Percentiles rank a stretch among this genome's conserved stretches.
These are phyloP conservation scores for Cheilosia vulpina DNA, from an alignment of 2,888 invertebrate genomes.

Conservation along the genomic window DNA sequence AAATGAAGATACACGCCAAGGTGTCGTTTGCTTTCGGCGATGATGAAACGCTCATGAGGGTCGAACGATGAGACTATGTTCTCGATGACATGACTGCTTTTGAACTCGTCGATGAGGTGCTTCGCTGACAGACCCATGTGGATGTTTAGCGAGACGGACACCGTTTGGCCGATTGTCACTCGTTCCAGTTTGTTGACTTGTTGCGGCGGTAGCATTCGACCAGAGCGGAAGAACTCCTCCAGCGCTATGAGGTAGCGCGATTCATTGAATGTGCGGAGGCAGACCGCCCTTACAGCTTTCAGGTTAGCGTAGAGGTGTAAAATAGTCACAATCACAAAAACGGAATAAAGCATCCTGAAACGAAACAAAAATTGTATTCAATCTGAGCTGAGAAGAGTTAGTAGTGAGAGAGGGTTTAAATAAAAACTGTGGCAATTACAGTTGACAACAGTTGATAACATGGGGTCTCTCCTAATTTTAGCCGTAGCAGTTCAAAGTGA, in stretches of 20 bases:
- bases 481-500: no score
- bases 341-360: conserved; percentile 88
- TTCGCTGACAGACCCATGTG: conserved; percentile 82
- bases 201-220: conserved; percentile 86
- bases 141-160: conserved; percentile 82
- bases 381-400: no score
- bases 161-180: conserved; percentile 86
- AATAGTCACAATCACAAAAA: conserved; percentile 89
- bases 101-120: conserved; percentile 82
- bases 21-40: conserved; percentile 82
- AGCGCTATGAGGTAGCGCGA: conserved; percentile 89
- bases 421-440: no score
- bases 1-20: conserved; percentile 83
- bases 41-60: conserved; percentile 83
- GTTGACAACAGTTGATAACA: no score
- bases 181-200: conserved; percentile 89
- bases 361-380: neutral
- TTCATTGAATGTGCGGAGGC: conserved; percentile 92
- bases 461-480: no score
- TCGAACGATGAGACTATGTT: conserved; percentile 83
- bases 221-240: conserved; percentile 87
- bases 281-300: conserved; percentile 91
- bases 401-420: no score
- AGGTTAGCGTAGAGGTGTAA: conserved; percentile 95
- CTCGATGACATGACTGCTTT: conserved; percentile 81